These are phyloP conservation scores for Dromius quadrimaculatus DNA, from an alignment of 2,888 invertebrate species.

Conservation along the genomic window DNA sequence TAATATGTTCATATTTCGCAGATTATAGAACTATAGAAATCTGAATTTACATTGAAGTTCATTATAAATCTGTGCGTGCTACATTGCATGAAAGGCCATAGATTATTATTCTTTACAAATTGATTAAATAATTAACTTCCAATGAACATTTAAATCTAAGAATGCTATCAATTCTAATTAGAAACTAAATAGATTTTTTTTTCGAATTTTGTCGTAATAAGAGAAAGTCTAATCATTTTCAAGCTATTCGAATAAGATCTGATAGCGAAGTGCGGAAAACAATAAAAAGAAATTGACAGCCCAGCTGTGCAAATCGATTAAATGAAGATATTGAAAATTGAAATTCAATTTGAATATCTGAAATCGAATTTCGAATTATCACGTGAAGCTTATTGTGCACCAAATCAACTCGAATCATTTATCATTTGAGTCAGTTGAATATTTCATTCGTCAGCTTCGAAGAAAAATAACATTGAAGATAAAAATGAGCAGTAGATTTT, in stretches of 20 bases:
- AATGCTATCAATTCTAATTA: too few relatives aligned
- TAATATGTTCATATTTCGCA: too few relatives aligned
- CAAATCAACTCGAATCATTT: constrained; percentile 34
- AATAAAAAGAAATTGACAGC: constrained; percentile 14
- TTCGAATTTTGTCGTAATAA: not conserved
- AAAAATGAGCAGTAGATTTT: constrained; percentile 31
- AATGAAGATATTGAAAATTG: constrained; percentile 33
- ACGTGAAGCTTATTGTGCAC: constrained; percentile 20
- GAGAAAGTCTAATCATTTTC: constrained; percentile 30
- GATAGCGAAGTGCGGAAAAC: constrained; percentile 24
- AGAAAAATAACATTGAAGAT: constrained; percentile 6
- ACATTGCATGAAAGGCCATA: too few relatives aligned
- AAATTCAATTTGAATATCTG: constrained; percentile 40
- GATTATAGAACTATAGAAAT: too few relatives aligned
- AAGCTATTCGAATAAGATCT: constrained; percentile 7
- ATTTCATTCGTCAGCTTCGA: constrained; percentile 6
- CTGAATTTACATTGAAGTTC: too few relatives aligned
- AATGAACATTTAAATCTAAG: too few relatives aligned
- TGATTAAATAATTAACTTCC: too few relatives aligned
- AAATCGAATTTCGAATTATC: constrained; percentile 42
- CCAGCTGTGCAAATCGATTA: constrained; percentile 21
- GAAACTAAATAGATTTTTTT: not conserved
- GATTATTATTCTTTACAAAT: too few relatives aligned
- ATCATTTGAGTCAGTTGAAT: constrained; percentile 24
- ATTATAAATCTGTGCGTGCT: too few relatives aligned